Evolutionary conservation across 2,888 invertebrate species (phyloP), one percentile per base, ranked within the genome.

Genomic region (Cancer borealis): DNA sequence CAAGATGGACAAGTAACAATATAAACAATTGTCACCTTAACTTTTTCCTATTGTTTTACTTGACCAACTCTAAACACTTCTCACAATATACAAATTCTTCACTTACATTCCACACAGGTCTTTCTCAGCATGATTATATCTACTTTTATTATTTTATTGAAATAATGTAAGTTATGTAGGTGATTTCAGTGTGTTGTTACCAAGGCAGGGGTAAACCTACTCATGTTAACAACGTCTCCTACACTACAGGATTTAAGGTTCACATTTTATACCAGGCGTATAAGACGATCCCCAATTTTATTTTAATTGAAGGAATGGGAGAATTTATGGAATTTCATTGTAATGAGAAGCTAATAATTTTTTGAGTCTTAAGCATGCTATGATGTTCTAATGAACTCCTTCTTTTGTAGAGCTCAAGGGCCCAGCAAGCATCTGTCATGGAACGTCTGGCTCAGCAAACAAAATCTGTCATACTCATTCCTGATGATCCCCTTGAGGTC

Each of bases 361-460:
- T 39, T 87, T 84, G 14, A 14, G 3, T 54, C 21, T 39, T 45
- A 26, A 73, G 8, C 17, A 39, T 66, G 5, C 60, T 21, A 39
- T 39, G 1, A 39, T 39, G 39, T 60, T 60, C 60, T 60, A 21
- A 60, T 60, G 60, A 60, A 88, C 14, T 88, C 26, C 30, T 46
- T 66, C 8, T 92, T 17, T 94, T 89, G 17, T 45, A 93, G 95
- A 30, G 89, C 10, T 93, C 91, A 46, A 93, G 91, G 54, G n/a
- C 49, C 12, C 93, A 94, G 26, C 93, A 92, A 47, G 90, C 54
- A 60, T 93, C 94, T 49, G 92, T 94, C 0, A 91, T 95, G 47
- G 95, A 95, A 54, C 92, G 95, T 30, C 94, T 95, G 39, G 93
- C 92, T 14, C 92, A 94, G 60, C 95, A 95, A 88, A 95, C 95